Evolutionary conservation across 2,888 invertebrate genomes (phyloP).

Genomic region (Molorchus minor): DNA sequence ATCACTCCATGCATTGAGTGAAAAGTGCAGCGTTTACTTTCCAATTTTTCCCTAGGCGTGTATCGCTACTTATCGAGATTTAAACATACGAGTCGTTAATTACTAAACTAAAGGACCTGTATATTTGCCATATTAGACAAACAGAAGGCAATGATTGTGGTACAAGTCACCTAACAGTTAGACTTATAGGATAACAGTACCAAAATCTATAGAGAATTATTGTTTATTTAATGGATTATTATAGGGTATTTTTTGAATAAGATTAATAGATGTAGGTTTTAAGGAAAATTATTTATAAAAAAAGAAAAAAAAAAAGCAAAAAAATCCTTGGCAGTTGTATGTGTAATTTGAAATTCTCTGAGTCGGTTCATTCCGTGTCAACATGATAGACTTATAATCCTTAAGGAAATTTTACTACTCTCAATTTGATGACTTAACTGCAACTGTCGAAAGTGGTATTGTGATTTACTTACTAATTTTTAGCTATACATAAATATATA

Average conservation of each 20-base stretch:
- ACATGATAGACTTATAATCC: slow-evolving; percentile 21
- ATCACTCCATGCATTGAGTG: slow-evolving; percentile 30
- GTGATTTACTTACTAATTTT: slow-evolving; percentile 59
- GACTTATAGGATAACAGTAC: slow-evolving; percentile 52
- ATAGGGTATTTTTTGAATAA: slow-evolving; percentile 52
- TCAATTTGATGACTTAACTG: slow-evolving; percentile 33
- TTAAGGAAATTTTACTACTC: slow-evolving; percentile 24
- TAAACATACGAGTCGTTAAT: slow-evolving; percentile 28
- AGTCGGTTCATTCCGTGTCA: slow-evolving; percentile 10
- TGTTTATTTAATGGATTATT: slow-evolving; percentile 53
- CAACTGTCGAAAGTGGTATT: slow-evolving; percentile 40
- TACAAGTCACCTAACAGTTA: slow-evolving; percentile 50
- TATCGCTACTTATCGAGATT: slow-evolving; percentile 18
- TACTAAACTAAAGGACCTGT: slow-evolving; percentile 17
- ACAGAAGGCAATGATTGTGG: slow-evolving; percentile 47
- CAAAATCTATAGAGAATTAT: slow-evolving; percentile 56
- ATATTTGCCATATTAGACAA: slow-evolving; percentile 31
- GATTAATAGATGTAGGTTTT: slow-evolving; percentile 45
- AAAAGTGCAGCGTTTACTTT: slow-evolving; percentile 33
- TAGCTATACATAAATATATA: slow-evolving; percentile 37
- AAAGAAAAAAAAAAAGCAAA: slow-evolving; percentile 35
- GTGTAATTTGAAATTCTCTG: slow-evolving; percentile 20
- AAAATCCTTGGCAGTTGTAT: slow-evolving; percentile 38
- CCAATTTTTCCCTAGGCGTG: slow-evolving; percentile 41
- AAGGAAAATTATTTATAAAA: slow-evolving; percentile 35